Percentiles rank a stretch among this genome's conserved stretches.
Evolutionary conservation across 2,797 vertebrate species (phyloP).

Genomic region (Scomberomorus guttatus): DNA sequence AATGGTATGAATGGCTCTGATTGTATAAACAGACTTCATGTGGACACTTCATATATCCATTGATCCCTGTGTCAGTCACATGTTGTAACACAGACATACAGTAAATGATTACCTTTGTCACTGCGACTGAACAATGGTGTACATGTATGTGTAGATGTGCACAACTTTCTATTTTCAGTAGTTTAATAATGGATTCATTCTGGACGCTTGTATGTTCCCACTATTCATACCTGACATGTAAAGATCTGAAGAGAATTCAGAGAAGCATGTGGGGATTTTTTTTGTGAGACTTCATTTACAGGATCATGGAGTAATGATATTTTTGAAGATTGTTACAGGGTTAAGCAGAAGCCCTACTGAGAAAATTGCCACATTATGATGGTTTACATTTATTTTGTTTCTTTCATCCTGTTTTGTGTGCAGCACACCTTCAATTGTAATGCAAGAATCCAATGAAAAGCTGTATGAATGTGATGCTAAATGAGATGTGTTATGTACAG

Average conservation of each 20-base stretch:
- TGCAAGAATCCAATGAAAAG: slow-evolving; percentile 34
- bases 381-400: slow-evolving; percentile 26
- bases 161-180: not conserved
- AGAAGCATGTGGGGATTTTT: not conserved
- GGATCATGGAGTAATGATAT: slow-evolving; percentile 1
- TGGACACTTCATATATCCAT: slow-evolving; percentile 17
- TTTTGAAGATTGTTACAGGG: slow-evolving; percentile 50
- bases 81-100: slow-evolving; percentile 10
- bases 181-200: not conserved
- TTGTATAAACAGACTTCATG: slow-evolving; percentile 39
- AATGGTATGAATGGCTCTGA: slow-evolving; percentile 21
- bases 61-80: slow-evolving; percentile 1
- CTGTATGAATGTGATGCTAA: slow-evolving; percentile 54
- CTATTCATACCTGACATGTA: not conserved
- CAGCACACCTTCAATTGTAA: not conserved
- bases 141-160: slow-evolving; percentile 14
- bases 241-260: not conserved
- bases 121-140: not conserved
- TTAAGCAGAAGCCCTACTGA: slow-evolving; percentile 5
- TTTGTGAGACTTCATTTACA: not conserved
- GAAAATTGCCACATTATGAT: slow-evolving; percentile 53
- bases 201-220: not conserved
- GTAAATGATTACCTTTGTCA: slow-evolving; percentile 15
- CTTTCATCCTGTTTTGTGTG: not conserved
- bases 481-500: not conserved